Evolutionary conservation across 2,113 vertebrate species (phyloP).

Genomic region (Lycaon pictus): DNA sequence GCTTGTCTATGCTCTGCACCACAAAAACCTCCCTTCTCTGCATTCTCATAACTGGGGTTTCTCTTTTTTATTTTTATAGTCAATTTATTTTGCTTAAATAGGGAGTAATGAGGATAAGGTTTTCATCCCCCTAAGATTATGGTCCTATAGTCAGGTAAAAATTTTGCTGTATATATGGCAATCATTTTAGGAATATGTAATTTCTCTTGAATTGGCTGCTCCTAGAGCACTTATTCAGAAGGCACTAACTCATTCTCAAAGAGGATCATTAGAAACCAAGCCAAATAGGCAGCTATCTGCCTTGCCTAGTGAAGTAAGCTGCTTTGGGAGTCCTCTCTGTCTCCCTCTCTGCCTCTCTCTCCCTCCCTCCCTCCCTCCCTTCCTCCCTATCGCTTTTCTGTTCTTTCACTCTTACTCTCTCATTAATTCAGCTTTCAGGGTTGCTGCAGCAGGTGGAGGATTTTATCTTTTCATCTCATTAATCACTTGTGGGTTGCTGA

Average conservation of each 20-base stretch:
- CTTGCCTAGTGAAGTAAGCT: slow-evolving; percentile 67
- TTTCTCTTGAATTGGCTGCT: slow-evolving; percentile 79
- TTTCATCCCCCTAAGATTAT: slow-evolving; percentile 71
- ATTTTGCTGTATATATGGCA: slow-evolving; percentile 70
- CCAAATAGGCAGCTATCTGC: slow-evolving; percentile 79
- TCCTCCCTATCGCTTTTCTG: slow-evolving; percentile 53
- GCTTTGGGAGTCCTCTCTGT: slow-evolving; percentile 42
- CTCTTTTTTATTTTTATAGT: slow-evolving; percentile 63
- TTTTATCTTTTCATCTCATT: slow-evolving; percentile 88
- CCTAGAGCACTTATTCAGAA: slow-evolving; percentile 78
- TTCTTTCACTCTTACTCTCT: background rate
- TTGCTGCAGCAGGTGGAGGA: slow-evolving; percentile 84
- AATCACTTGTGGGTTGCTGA: slow-evolving; percentile 85
- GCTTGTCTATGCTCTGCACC: background rate
- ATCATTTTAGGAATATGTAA: slow-evolving; percentile 78
- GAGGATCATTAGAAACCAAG: slow-evolving; percentile 79
- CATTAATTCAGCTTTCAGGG: slow-evolving; percentile 86
- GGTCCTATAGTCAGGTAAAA: slow-evolving; percentile 62
- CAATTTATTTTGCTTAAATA: slow-evolving; percentile 75
- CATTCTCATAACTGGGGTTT: background rate
- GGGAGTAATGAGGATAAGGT: slow-evolving; percentile 57
- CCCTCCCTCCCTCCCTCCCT: slow-evolving; percentile 22
- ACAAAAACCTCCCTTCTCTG: background rate
- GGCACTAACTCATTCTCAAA: slow-evolving; percentile 74
- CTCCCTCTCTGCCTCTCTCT: slow-evolving; percentile 41